phyloP scores from a whole-genome alignment of 2,888 invertebrate species.

The Lathronympha strigana region DNA sequence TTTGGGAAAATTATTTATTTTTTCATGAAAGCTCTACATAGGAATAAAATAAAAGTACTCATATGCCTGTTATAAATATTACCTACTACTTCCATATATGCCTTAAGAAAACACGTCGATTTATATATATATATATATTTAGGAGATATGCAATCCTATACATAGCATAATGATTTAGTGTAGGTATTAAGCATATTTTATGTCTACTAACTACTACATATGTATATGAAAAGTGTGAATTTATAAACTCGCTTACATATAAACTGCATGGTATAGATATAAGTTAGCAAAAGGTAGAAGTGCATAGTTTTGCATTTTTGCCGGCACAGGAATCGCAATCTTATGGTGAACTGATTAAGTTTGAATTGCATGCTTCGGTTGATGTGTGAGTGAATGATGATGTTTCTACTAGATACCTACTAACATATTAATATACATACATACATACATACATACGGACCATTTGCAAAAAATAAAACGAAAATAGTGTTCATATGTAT shows the following conservation, averaged over 20 bases:
- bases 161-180: conserved; percentile 2
- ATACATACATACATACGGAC: not conserved
- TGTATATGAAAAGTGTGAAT: conserved; percentile 27
- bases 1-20: not conserved
- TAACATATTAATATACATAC: not conserved
- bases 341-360: conserved; percentile 16
- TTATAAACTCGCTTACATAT: conserved; percentile 34
- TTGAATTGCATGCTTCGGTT: conserved; percentile 37
- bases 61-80: too few species aligned
- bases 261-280: conserved; percentile 62
- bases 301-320: conserved; percentile 27
- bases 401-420: conserved; percentile 24
- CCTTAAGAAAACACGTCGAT: not conserved
- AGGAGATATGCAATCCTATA: not conserved
- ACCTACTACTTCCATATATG: too few species aligned
- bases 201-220: conserved; percentile 11
- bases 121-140: not conserved
- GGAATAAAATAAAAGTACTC: too few species aligned
- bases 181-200: conserved; percentile 4
- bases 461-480: not conserved
- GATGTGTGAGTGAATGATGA: conserved; percentile 27
- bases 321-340: not conserved
- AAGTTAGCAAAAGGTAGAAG: conserved; percentile 37
- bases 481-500: not conserved
- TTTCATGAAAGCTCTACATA: conserved; percentile 7